Percentiles rank a stretch among this genome's conserved stretches.
Conservation (phyloP, 2,113 vertebrate genomes). For the Chinchilla lanigera region DNA sequence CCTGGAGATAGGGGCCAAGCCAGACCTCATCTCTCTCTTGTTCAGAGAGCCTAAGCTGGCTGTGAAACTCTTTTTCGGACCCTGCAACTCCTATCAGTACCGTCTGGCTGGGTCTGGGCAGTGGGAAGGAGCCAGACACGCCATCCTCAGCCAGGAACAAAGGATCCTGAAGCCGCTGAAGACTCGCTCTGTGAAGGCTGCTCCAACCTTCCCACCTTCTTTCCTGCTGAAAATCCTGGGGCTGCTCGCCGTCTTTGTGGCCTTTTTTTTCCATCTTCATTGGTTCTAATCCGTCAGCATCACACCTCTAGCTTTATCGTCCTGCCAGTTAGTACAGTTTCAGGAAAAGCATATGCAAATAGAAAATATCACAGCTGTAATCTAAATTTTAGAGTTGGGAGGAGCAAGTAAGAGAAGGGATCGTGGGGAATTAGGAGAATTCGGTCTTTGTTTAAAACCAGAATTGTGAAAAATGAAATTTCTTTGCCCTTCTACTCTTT, state of each 20-base stretch:
- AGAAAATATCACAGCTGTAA: not conserved
- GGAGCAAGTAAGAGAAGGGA: not conserved
- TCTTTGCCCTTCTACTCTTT: not conserved
- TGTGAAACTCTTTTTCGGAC: slow-evolving; percentile 86
- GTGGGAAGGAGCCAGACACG: slow-evolving; percentile 87
- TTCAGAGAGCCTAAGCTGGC: slow-evolving; percentile 88
- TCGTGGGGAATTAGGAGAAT: not conserved
- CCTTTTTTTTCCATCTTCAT: not conserved
- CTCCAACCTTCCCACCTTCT: not conserved
- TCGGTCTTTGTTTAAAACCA: not conserved
- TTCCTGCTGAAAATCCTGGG: slow-evolving; percentile 67
- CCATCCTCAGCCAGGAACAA: slow-evolving; percentile 88
- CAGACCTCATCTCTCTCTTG: slow-evolving; percentile 85
- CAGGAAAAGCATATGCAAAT: not conserved
- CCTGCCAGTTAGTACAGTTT: not conserved
- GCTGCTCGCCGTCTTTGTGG: slow-evolving; percentile 43
- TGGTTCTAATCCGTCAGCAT: not conserved
- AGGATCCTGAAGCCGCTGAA: slow-evolving; percentile 87
- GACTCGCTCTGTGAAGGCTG: slow-evolving; percentile 82
- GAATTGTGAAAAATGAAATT: not conserved
- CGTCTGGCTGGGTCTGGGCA: slow-evolving; percentile 87
- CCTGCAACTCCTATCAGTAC: slow-evolving; percentile 89
- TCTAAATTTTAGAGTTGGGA: not conserved
- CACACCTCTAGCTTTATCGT: not conserved
- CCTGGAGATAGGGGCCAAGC: slow-evolving; percentile 84